Conservation (phyloP, 2,888 invertebrate species). For the Eilema sororculum region DNA sequence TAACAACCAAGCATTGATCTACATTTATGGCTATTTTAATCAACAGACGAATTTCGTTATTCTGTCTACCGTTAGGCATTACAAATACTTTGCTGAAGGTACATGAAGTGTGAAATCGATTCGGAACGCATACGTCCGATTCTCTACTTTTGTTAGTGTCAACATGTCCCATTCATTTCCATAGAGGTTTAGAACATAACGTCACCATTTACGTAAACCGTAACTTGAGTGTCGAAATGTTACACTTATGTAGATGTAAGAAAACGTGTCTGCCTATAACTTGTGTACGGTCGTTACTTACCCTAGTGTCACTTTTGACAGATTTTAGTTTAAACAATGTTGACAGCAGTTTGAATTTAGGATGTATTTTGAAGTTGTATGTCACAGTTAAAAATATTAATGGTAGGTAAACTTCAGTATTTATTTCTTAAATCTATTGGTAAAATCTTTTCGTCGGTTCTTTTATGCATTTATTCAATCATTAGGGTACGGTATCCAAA, state of each 20-base stretch:
- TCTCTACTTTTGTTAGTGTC: constrained; percentile 16
- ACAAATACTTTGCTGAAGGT: constrained; percentile 1
- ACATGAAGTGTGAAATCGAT: constrained; percentile 24
- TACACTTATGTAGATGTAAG: constrained; percentile 21
- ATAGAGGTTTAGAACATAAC: constrained; percentile 8
- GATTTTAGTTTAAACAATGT: background rate
- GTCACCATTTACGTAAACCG: constrained; percentile 24
- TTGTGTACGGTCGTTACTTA: background rate
- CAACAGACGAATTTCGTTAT: background rate
- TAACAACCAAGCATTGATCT: too few relatives aligned
- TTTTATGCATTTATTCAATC: constrained; percentile 16
- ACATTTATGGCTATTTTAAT: background rate
- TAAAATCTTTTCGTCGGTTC: background rate
- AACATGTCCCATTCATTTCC: constrained; percentile 14
- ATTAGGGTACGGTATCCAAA: too few relatives aligned
- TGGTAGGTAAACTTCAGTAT: too few relatives aligned
- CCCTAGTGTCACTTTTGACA: constrained; percentile 5
- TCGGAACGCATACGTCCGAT: constrained; percentile 8
- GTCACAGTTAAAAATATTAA: too few relatives aligned
- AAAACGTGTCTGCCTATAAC: constrained; percentile 5
- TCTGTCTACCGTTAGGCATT: background rate
- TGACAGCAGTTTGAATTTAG: background rate
- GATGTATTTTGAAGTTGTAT: too few relatives aligned
- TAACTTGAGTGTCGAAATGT: constrained; percentile 33
- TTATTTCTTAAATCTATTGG: too few relatives aligned